These are phyloP conservation scores for Noctilio leporinus DNA, from an alignment of 2,113 vertebrate genomes.

Conservation along the genomic window DNA sequence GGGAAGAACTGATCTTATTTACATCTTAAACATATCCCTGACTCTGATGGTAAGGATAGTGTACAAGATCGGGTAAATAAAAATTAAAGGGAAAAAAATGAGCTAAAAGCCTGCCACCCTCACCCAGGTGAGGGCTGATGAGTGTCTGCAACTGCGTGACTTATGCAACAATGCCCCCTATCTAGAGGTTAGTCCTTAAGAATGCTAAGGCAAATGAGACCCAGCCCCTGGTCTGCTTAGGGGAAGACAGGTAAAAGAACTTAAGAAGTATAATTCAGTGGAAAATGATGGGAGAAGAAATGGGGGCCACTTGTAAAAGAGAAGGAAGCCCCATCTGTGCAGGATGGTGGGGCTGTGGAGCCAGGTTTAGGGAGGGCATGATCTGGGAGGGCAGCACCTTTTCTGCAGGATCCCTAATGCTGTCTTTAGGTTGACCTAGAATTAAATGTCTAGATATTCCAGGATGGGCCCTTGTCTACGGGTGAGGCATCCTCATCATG, in stretches of 20 bases:
- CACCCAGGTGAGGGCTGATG: neutral
- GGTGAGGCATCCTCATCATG: neutral
- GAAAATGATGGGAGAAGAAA: neutral
- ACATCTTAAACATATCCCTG: neutral
- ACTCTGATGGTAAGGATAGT: neutral
- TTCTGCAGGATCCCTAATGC: neutral
- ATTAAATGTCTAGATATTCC: neutral
- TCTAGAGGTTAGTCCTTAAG: neutral
- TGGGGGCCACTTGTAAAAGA: neutral
- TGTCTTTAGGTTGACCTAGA: neutral
- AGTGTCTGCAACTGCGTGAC: neutral
- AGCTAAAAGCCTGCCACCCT: neutral
- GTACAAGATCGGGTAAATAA: neutral
- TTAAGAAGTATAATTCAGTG: neutral
- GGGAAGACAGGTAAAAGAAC: neutral
- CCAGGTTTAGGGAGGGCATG: no score
- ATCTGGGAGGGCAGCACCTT: neutral
- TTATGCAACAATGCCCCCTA: neutral
- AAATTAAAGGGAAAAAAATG: neutral
- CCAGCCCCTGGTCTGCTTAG: neutral
- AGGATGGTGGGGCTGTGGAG: fast-evolving
- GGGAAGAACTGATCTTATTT: neutral
- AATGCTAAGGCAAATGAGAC: neutral
- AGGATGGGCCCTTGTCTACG: neutral
- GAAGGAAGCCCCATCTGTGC: neutral